phyloP scores from a whole-genome alignment of 2,888 invertebrate genomes.

The Dyspetes luteomarginatus region DNA sequence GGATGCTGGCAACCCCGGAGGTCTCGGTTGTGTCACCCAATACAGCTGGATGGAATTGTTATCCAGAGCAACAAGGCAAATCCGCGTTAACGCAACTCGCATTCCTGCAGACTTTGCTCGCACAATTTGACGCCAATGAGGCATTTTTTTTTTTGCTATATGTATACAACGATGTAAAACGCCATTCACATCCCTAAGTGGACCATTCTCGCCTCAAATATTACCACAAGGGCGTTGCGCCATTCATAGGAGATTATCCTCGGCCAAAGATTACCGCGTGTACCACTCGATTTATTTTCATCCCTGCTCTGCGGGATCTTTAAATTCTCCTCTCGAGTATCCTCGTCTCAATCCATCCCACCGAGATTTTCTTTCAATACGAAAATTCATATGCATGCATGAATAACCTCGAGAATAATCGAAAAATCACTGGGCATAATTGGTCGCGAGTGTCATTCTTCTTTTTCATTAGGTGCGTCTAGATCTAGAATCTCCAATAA shows the following conservation, averaged over 20 bases:
- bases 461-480: no score
- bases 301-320: not conserved
- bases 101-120: no score
- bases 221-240: conserved; percentile 67
- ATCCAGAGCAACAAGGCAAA: conserved; percentile 59
- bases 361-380: no score
- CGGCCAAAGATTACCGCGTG: conserved; percentile 42
- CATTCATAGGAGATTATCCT: conserved; percentile 81
- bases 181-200: conserved; percentile 68
- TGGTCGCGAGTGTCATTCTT: no score
- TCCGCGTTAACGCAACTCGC: conserved; percentile 66
- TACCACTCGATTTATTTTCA: not conserved
- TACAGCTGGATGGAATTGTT: conserved; percentile 6
- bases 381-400: no score
- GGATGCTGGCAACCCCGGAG: conserved; percentile 54
- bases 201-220: conserved; percentile 76
- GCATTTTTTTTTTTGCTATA: conserved; percentile 11
- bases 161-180: conserved; percentile 33
- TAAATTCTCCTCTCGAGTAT: no score
- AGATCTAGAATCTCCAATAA: no score
- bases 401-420: no score
- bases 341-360: no score
- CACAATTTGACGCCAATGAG: conserved; percentile 61
- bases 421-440: no score
- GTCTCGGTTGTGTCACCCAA: conserved; percentile 54